Base-by-base conservation (phyloP, 1,140 invertebrate species). In the Cataglyphis hispanica region DNA sequence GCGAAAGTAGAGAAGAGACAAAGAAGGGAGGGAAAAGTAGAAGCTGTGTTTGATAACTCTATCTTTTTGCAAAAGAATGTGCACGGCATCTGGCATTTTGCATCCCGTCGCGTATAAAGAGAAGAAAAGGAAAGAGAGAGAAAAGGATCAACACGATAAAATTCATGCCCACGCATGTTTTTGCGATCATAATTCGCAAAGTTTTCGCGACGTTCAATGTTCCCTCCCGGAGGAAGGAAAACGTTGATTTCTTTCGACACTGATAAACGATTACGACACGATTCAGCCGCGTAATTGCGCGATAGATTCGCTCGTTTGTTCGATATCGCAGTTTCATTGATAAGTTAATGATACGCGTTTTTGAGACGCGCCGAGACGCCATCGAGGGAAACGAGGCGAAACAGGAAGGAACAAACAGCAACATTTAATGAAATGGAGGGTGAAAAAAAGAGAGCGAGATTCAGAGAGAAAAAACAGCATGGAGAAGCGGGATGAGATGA, bases 341-440 rank as follows among this genome's bases (percentile, higher is more conserved):
- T n/a, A 31, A 78, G 16, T 69, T 80, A 74, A 60, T 8, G 67
- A 43, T 16, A 60, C 53, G 37, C 56, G 34, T 19, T 81, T 56
- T 53, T 16, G 67, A 46, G 16, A n/a, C n/a, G 22, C 46, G 53
- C 46, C 0, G 2, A 60, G 66, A 25, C 37, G 25, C 31, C 43
- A 31, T 83, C 40, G 19, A 27, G 34, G 11, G 11, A n/a, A 11
- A 19, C 8, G 6, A 75, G 34, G 25, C 3, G 37, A 46, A 34
- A 16, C 27, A 11, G 25, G n/a, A 37, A 50, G 7, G 16, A 61
- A 63, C 22, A 3, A 1, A 31, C 25, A 16, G 37, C 16, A 16
- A 25, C 16, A 22, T 1, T 13, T 25, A 11, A 43, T 0, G n/a
- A 7, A 13, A 70, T 1, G 16, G 19, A 8, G 3, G 3, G 37